Evolutionary conservation across 2,888 invertebrate genomes (phyloP).

Genomic region (Drosophila bunnanda): DNA sequence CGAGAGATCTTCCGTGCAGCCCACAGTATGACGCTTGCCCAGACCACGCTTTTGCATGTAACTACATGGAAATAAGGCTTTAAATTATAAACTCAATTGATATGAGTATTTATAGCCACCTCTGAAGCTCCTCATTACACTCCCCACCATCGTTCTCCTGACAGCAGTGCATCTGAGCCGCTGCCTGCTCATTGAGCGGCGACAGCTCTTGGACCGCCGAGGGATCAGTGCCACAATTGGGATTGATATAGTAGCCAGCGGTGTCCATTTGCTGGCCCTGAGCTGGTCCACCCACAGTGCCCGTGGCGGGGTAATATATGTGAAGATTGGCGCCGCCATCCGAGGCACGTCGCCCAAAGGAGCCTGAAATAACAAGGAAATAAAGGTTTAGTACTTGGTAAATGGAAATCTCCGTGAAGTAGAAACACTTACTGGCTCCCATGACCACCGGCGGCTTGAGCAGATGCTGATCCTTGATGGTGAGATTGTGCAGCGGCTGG

Average conservation of each 20-base stretch:
- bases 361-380: conserved; percentile 84
- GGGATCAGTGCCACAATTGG: conserved; percentile 58
- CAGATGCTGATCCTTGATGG: conserved; percentile 96
- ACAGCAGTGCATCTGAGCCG: conserved; percentile 62
- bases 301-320: conserved; percentile 87
- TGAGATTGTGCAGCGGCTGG: conserved; percentile 93
- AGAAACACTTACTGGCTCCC: conserved; percentile 88
- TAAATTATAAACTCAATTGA: neutral
- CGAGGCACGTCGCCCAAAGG: conserved; percentile 95
- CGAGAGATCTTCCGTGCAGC: conserved; percentile 89
- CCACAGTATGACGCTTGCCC: conserved; percentile 92
- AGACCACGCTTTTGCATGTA: conserved; percentile 91
- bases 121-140: conserved; percentile 84
- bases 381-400: neutral
- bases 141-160: conserved; percentile 76
- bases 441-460: conserved; percentile 96
- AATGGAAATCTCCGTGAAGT: neutral
- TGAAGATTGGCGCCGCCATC: conserved; percentile 98
- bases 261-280: conserved; percentile 69
- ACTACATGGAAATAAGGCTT: conserved; percentile 83
- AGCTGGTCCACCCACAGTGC: conserved; percentile 65
- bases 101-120: conserved; percentile 55
- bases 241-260: conserved; percentile 70
- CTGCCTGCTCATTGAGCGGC: conserved; percentile 64
- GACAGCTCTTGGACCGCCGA: conserved; percentile 59